phyloP scores from a whole-genome alignment of 2,888 invertebrate genomes.

The Trichogramma dendrolimi region DNA sequence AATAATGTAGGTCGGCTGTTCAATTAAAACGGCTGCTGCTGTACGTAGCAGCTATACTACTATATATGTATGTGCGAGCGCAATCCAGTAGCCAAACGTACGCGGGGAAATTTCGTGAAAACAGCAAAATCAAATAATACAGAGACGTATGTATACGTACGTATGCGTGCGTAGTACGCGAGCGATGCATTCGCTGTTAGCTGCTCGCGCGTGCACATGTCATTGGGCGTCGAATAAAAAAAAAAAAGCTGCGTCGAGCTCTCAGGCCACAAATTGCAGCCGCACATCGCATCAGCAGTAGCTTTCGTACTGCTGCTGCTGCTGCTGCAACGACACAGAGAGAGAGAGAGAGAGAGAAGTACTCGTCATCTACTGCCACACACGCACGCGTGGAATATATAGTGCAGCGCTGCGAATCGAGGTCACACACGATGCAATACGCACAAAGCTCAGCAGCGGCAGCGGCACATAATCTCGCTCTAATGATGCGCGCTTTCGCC shows the following conservation, averaged over 20 bases:
- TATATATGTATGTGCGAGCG: too few relatives aligned
- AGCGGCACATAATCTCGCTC: slow-evolving; percentile 18
- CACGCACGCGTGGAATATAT: slow-evolving; percentile 2
- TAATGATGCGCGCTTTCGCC: slow-evolving; percentile 17
- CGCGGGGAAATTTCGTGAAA: too few relatives aligned
- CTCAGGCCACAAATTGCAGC: too few relatives aligned
- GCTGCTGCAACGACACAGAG: slow-evolving; percentile 9
- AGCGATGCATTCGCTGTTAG: slow-evolving; percentile 16
- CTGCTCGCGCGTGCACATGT: slow-evolving; percentile 4
- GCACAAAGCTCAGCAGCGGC: slow-evolving; percentile 4
- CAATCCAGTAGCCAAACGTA: too few relatives aligned
- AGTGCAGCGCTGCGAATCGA: slow-evolving; percentile 11
- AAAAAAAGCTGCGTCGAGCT: neutral
- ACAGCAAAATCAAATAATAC: too few relatives aligned
- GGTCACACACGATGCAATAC: slow-evolving; percentile 9
- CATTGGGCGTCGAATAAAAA: slow-evolving; percentile 12
- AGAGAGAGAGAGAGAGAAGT: slow-evolving; percentile 25
- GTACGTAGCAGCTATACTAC: slow-evolving; percentile 2
- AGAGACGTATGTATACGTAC: too few relatives aligned
- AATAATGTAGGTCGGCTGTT: slow-evolving; percentile 12
- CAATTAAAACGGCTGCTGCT: neutral
- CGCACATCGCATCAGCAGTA: too few relatives aligned
- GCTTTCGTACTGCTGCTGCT: too few relatives aligned
- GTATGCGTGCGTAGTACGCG: too few relatives aligned
- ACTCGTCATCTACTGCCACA: slow-evolving; percentile 17